Evolutionary conservation across 2,113 vertebrate genomes (phyloP), one percentile per base, ranked within the genome.

Genomic region (Vicugna pacos): DNA sequence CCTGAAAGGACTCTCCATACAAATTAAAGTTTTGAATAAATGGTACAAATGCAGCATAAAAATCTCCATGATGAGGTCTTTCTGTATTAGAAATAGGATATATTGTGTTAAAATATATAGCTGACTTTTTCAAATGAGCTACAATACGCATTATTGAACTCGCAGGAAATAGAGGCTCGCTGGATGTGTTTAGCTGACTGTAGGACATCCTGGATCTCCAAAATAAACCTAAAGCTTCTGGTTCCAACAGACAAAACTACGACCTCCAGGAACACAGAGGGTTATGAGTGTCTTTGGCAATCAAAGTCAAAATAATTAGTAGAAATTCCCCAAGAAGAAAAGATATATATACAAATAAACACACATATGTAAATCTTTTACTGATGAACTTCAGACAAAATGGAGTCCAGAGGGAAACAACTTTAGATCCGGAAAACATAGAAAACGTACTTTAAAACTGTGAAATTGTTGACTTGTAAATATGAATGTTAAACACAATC

Each of bases 21-120:
- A 93, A 76, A 89, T 30, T 76, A n/a, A 75, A 77, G 46, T 79
- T 65, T 93, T 7, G 30, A 75, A 90, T 85, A 70, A 93, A 64
- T 50, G 28, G 17, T 73, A 85, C 10, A 96, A 64, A 56, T 80
- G 30, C 17, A 80, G 22, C 72, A 90, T n/a, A 62, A 77, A 93
- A 35, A 69, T 8, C 11, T 35, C 46, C 64, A 6, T 38, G 85
- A 85, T 72, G 26, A 91, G 64, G 30, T 50, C 7, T 77, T 93
- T 84, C 42, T 38, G 26, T 50, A 65, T 60, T 73, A 85, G 35
- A 93, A 93, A 80, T 60, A 90, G 50, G 65, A 67, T 17, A 77
- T 20, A 38, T 20, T 38, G 28, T 26, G 38, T 84, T 84, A 77
- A 91, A 91, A 77, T 32, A 58, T 19, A 73, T 30, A 72, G 60